Evolutionary conservation across 2,888 invertebrate species (phyloP).

Genomic region (Epicampocera succincta): DNA sequence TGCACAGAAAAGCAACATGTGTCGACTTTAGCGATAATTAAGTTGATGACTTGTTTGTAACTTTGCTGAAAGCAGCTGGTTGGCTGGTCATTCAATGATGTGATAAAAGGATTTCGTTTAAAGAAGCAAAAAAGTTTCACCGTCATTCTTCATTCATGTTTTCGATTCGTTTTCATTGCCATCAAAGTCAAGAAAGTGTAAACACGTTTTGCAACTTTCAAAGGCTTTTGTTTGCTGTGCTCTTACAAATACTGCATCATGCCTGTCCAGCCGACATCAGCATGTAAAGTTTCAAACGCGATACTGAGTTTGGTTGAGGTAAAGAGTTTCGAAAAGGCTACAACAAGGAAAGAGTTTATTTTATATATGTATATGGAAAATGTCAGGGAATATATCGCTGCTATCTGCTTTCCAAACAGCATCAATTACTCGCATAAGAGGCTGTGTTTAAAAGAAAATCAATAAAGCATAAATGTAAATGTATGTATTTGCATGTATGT

Average conservation of each 20-base stretch:
- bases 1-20: slow-evolving; percentile 17
- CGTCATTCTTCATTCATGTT: background rate
- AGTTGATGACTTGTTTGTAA: slow-evolving; percentile 20
- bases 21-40: slow-evolving; percentile 26
- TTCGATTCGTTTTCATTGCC: background rate
- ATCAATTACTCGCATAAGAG: too few relatives aligned
- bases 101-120: background rate
- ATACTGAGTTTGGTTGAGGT: too few relatives aligned
- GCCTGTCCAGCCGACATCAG: background rate
- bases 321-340: too few relatives aligned
- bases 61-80: background rate
- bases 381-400: too few relatives aligned
- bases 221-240: slow-evolving; percentile 1
- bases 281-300: too few relatives aligned
- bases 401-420: too few relatives aligned
- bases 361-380: too few relatives aligned
- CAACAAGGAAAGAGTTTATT: too few relatives aligned
- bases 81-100: background rate
- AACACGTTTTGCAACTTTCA: background rate
- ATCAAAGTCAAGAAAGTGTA: background rate
- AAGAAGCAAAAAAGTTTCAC: background rate
- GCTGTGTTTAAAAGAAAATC: too few relatives aligned
- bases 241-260: background rate
- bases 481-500: too few relatives aligned
- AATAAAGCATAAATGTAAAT: too few relatives aligned